Evolutionary conservation across 2,113 vertebrate genomes (phyloP), one percentile per base, ranked within the genome.

Genomic region (Plestiodon gilberti): DNA sequence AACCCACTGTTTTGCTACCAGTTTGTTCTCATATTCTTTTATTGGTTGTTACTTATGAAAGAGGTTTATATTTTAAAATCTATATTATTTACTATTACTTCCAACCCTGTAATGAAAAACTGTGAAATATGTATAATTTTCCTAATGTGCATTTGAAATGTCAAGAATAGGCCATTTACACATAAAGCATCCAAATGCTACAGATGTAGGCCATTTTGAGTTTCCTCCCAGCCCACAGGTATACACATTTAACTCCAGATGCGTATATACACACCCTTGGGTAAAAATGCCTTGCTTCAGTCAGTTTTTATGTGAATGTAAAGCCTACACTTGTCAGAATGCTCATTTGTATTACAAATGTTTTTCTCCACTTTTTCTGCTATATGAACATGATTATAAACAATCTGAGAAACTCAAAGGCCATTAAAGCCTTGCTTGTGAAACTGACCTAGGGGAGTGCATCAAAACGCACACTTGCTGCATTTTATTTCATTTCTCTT

Each of bases 81-180:
- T 87, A 87, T 95, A 90, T 93, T 95, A 90, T 95, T 95, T 96
- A 91, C 94, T 93, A 95, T 95, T 96, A 91, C 94, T 93, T 90
- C 88, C 85, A 95, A 93, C 89, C 80, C 85, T 90, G 93, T 96
- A 97, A 97, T 75, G 88, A 96, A 92, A 93, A 93, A 89, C 91
- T 92, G 92, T 94, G 93, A 97, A 96, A 96, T 93, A 95, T 95
- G 92, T 91, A 94, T 96, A 75, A 94, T 95, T 95, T 96, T 95
- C 93, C 90, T 95, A 95, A 96, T 96, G 91, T 91, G 94, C 94
- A 91, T 95, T 95, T 93, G 92, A 92, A 94, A 90, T 93, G 88
- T 94, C 94, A 95, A 91, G 95, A 95, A 94, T 89, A 95, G 83
- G 95, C 95, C 95, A 92, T 96, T 96, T 96, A 95, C 91, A 90